Evolutionary conservation across 2,797 vertebrate genomes (phyloP), one percentile per base, ranked within the genome.

Genomic region (Nasua narica): DNA sequence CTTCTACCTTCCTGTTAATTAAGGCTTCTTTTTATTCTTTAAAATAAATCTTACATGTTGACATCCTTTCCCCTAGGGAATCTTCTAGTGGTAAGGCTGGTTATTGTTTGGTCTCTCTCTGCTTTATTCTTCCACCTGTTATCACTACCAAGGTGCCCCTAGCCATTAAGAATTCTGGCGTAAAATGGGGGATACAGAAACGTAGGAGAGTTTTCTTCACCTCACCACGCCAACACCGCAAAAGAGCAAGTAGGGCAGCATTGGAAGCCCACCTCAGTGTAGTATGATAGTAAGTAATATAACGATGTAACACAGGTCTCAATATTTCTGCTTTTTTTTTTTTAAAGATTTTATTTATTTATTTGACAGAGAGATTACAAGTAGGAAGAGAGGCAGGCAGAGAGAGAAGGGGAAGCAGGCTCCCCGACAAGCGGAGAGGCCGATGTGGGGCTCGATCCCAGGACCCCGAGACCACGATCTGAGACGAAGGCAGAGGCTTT

Each of bases 21-120:
- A 83, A 62, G 5, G 25, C 54, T 94, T 74, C 58, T 86, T 15
- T 82, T 77, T 85, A n/a, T 69, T 79, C 25, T 82, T 74, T n/a
- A 35, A 56, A 83, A 50, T 72, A 72, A 82, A 52, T 23, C 5
- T 87, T 58, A 13, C 9, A 54, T 29, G 29, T 15, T 40, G 16
- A 65, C 4, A 32, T 18, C 29, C 15, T 52, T 52, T 27, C 19
- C 13, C 60, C 60, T 19, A 15, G 67, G 25, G 32, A 70, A 48
- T 85, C n/a, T 48, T 87, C 3, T 35, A 67, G 35, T 32, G 13
- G 3, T 15, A 85, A 79, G 7, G 46, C 19, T 9, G 27, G 13
- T 35, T 65, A 12, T 46, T 62, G 21, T 89, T 62, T 18, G n/a
- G 32, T 82, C 16, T 67, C 25, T 4, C 9, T 37, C 19, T 35